Conservation (phyloP, 2,113 vertebrate species). For the Nannospalax galili region DNA sequence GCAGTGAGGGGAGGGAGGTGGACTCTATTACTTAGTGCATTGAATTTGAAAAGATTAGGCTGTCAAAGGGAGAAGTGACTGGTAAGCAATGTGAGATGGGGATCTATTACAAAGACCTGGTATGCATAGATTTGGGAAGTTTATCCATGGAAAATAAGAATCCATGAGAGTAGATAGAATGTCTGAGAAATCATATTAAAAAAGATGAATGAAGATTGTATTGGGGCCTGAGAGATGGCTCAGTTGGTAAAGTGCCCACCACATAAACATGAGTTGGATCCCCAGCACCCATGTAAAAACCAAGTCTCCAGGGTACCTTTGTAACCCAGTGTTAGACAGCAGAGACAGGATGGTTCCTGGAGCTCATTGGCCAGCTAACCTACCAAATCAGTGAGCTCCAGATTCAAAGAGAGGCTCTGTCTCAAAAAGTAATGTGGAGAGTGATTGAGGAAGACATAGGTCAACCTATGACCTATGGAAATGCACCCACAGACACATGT, state of each 20-base stretch:
- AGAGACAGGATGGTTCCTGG: background rate
- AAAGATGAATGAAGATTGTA: background rate
- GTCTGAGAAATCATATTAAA: background rate
- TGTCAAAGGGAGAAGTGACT: background rate
- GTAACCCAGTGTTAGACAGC: background rate
- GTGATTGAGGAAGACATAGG: background rate
- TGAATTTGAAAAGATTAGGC: background rate
- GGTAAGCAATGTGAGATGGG: background rate
- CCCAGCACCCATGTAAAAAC: background rate
- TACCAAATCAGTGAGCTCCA: background rate
- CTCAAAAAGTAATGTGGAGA: too few species aligned
- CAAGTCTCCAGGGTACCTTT: background rate
- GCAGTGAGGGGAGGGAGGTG: background rate
- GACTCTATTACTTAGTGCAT: background rate
- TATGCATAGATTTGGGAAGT: background rate
- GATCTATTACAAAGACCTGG: background rate
- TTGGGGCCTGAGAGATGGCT: background rate
- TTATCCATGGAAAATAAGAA: slow-evolving; percentile 10
- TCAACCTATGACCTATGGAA: background rate
- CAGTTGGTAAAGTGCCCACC: background rate
- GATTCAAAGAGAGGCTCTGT: too few species aligned
- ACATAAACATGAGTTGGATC: too few species aligned
- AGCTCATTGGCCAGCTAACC: background rate
- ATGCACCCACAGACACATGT: background rate
- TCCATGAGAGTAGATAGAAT: background rate